Base-by-base conservation (phyloP, 2,113 vertebrate species). In the Gallinago jamesoni region DNA sequence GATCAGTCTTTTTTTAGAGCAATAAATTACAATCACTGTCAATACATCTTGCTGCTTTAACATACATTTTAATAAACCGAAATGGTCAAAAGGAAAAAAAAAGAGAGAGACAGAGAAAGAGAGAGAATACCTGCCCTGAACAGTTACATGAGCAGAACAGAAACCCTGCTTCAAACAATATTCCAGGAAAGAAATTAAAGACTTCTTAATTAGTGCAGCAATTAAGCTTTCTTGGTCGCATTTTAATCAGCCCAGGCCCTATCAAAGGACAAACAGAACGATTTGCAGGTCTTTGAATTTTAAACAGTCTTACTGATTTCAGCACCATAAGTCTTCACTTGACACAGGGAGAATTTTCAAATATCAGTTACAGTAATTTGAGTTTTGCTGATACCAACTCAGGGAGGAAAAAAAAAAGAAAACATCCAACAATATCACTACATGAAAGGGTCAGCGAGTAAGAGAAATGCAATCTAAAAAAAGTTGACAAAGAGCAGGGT, bases 181-280 rank as follows among this genome's bases (percentile, higher is more conserved):
- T 98, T 97, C 97, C 97, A 98, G 97, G 97, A 98, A 98, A 98
- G 97, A 98, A 98, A 98, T 98, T 98, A 98, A 98, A 98, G 98
- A 98, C 98, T 98, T 98, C 98, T 98, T 98, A 98, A 98, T 98
- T 98, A 98, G 98, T 98, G 98, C 98, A 97, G 98, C 98, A 98
- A 98, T 98, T 98, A 98, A 97, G 98, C 98, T 97, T 98, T 98
- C 98, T 98, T 98, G 98, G 98, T 98, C 96, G 98, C 98, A 98
- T 98, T 98, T 98, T 98, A 98, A 98, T 98, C 98, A 98, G 98
- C 96, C 91, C 95, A 98, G 98, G 97, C 98, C 98, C 98, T 98
- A 98, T 98, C 98, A 98, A 98, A 98, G 98, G 98, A 98, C 98
- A 98, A 98, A 98, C 98, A 98, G 98, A 98, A 98, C 98, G 97